Evolutionary conservation across 2,113 vertebrate species (phyloP).

Genomic region (Hystrix brachyura): DNA sequence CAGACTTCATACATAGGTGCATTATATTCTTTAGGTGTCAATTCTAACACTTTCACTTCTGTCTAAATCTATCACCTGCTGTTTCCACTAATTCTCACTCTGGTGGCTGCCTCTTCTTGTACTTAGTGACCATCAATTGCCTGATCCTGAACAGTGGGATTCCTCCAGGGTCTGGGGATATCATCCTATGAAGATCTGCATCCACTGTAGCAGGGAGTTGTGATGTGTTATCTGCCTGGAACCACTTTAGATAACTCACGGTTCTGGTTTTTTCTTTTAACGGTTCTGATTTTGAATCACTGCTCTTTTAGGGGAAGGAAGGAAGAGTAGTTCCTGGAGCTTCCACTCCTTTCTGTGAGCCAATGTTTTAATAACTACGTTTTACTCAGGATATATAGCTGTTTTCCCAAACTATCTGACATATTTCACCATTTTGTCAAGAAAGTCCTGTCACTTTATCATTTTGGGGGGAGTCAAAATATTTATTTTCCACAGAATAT

Average conservation of each 20-base stretch:
- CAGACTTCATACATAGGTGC: slow-evolving; percentile 8
- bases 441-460: slow-evolving; percentile 30
- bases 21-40: neutral
- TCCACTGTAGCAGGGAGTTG: neutral
- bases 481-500: neutral
- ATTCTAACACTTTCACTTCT: neutral
- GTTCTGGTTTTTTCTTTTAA: neutral
- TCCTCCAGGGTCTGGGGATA: neutral
- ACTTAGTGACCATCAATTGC: neutral
- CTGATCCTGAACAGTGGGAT: neutral
- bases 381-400: neutral
- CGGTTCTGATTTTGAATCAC: neutral
- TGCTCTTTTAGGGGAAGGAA: neutral
- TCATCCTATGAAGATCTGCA: neutral
- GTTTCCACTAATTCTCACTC: neutral
- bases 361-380: slow-evolving; percentile 38
- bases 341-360: slow-evolving; percentile 16
- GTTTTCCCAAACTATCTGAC: slow-evolving; percentile 36
- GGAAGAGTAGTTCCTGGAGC: neutral
- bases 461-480: neutral
- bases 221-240: neutral
- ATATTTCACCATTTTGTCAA: slow-evolving; percentile 36
- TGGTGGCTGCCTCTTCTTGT: neutral
- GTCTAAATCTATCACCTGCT: neutral
- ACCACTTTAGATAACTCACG: neutral